These are phyloP conservation scores for Euproctis similis DNA, from an alignment of 2,888 invertebrate genomes.

Conservation along the genomic window DNA sequence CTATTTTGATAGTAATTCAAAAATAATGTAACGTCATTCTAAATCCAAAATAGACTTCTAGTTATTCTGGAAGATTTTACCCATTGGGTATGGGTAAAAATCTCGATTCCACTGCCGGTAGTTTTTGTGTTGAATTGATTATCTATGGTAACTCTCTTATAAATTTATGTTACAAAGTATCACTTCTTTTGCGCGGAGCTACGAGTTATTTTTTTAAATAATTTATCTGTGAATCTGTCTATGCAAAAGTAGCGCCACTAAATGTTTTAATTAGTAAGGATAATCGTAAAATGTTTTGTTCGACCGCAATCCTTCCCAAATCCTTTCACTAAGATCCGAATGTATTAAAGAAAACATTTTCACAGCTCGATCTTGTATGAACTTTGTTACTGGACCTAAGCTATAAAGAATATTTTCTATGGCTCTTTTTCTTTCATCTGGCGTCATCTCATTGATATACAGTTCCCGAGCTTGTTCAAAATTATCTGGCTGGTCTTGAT, in stretches of 20 bases:
- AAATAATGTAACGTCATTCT: too few species aligned
- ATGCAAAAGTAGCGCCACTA: neutral
- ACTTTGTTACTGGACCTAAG: slow-evolving; percentile 83
- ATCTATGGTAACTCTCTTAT: too few species aligned
- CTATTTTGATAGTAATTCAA: too few species aligned
- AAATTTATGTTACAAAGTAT: too few species aligned
- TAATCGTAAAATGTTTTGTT: slow-evolving; percentile 1
- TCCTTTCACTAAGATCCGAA: slow-evolving; percentile 80
- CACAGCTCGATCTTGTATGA: slow-evolving; percentile 73
- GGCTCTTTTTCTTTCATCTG: slow-evolving; percentile 81
- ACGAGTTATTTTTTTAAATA: too few species aligned
- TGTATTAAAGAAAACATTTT: slow-evolving; percentile 80
- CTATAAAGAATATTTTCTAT: slow-evolving; percentile 86
- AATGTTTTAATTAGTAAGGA: neutral
- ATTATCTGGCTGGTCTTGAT: slow-evolving; percentile 87
- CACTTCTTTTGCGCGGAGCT: too few species aligned
- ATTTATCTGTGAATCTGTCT: too few species aligned
- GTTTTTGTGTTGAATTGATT: too few species aligned
- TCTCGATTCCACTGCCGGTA: too few species aligned
- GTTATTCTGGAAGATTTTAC: too few species aligned
- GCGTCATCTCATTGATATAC: slow-evolving; percentile 83
- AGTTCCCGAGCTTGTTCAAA: slow-evolving; percentile 86
- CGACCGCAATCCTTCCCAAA: slow-evolving; percentile 25
- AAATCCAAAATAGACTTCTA: too few species aligned
- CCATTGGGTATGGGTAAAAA: too few species aligned